Evolutionary conservation across 2,888 invertebrate species (phyloP).

Genomic region (Hartigia nigra): DNA sequence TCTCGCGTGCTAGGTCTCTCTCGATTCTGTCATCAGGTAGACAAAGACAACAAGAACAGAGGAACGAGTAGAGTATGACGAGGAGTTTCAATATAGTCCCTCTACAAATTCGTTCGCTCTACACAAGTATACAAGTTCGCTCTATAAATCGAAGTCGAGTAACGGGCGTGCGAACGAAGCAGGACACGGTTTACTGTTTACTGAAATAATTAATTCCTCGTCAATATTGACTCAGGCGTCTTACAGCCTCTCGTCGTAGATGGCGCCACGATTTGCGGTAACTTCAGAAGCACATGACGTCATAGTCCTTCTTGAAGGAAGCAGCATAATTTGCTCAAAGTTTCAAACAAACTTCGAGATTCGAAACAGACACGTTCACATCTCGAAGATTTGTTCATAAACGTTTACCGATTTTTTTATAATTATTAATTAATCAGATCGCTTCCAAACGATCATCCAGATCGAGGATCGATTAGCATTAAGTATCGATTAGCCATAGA

Average conservation of each 20-base stretch:
- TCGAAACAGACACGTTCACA: not conserved
- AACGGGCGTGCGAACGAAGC: not conserved
- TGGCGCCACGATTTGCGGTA: not conserved
- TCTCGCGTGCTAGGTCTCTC: not conserved
- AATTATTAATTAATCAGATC: constrained; percentile 1
- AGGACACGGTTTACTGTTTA: not conserved
- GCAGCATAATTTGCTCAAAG: not conserved
- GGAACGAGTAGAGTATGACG: not conserved
- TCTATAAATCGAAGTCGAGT: not conserved
- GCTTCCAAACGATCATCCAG: not conserved
- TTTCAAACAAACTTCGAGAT: not conserved
- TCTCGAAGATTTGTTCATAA: not conserved
- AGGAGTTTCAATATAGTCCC: not conserved
- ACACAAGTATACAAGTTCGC: not conserved
- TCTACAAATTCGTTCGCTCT: too few relatives aligned
- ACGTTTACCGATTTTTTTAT: not conserved
- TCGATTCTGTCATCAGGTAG: not conserved
- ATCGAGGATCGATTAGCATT: not conserved
- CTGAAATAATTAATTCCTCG: not conserved
- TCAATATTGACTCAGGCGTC: not conserved
- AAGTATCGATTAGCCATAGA: not conserved
- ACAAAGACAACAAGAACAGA: not conserved
- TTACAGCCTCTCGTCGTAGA: not conserved
- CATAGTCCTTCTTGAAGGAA: not conserved
- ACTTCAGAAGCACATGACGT: not conserved